These are phyloP conservation scores for Ostrea edulis DNA, from an alignment of 1,140 invertebrate genomes.

Conservation along the genomic window DNA sequence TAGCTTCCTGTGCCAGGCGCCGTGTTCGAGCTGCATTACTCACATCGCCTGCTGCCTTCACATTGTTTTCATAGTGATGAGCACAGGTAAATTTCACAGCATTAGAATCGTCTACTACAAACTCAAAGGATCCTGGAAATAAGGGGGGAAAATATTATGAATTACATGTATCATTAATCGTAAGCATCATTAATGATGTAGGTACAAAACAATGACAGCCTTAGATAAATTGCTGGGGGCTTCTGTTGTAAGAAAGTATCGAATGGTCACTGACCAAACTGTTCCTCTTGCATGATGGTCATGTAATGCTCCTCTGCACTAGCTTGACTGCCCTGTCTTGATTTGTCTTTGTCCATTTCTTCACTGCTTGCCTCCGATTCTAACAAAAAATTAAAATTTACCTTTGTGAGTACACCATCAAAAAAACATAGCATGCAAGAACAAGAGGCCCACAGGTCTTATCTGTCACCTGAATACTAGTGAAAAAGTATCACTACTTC, in stretches of 20 bases:
- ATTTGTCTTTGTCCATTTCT: neutral
- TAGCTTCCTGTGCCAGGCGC: slow-evolving; percentile 95
- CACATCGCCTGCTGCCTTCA: slow-evolving; percentile 91
- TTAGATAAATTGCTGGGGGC: too few relatives aligned
- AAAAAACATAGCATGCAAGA: neutral
- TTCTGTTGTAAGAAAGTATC: too few relatives aligned
- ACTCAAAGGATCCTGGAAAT: slow-evolving; percentile 90
- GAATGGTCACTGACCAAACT: slow-evolving; percentile 87
- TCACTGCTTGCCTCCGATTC: neutral
- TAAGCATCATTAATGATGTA: too few relatives aligned
- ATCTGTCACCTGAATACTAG: too few relatives aligned
- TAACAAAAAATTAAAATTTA: neutral
- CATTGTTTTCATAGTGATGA: slow-evolving; percentile 95
- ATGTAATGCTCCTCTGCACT: slow-evolving; percentile 85
- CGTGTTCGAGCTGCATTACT: slow-evolving; percentile 91
- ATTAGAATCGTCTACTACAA: slow-evolving; percentile 89
- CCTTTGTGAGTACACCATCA: neutral
- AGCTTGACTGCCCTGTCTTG: neutral
- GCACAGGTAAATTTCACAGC: slow-evolving; percentile 91
- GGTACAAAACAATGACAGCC: too few relatives aligned
- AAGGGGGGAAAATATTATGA: neutral
- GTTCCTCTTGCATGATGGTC: slow-evolving; percentile 91
- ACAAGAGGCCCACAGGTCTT: too few relatives aligned
- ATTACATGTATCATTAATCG: neutral
- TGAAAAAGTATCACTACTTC: too few relatives aligned